Percentiles rank a stretch among this genome's conserved stretches.
These are phyloP conservation scores for Uloborus diversus DNA, from an alignment of 1,140 invertebrate genomes.

Conservation along the genomic window DNA sequence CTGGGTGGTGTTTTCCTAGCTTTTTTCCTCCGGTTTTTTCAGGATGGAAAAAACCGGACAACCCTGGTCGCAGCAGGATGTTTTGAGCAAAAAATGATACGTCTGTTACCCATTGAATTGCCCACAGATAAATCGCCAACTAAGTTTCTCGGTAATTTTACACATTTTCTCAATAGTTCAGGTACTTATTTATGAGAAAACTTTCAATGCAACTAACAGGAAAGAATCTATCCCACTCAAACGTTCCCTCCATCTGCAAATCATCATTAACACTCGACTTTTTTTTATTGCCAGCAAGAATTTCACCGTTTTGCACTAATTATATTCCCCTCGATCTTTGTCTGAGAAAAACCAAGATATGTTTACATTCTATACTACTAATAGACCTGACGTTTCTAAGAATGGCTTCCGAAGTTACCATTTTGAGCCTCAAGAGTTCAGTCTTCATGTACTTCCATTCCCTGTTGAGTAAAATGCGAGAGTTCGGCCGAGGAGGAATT, in stretches of 20 bases:
- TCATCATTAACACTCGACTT: constrained; percentile 16
- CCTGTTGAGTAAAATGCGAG: neutral
- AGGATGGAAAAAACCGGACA: too few species aligned
- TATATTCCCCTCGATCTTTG: constrained; percentile 27
- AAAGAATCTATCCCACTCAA: too few species aligned
- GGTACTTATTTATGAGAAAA: too few species aligned
- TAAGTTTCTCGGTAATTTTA: neutral
- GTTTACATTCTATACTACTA: neutral
- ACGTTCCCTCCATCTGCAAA: neutral
- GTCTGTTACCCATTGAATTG: too few species aligned
- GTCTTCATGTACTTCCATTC: too few species aligned
- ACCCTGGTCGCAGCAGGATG: too few species aligned
- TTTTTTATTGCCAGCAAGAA: neutral
- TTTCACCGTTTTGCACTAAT: constrained; percentile 13
- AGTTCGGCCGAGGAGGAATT: too few species aligned
- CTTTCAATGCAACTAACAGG: too few species aligned
- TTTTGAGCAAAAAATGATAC: too few species aligned
- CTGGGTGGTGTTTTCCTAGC: too few species aligned
- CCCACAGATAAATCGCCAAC: neutral
- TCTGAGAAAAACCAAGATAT: constrained; percentile 3
- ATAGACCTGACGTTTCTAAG: constrained; percentile 6
- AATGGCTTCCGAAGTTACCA: constrained; percentile 34
- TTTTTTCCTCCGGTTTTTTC: too few species aligned
- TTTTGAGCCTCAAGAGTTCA: constrained; percentile 10
- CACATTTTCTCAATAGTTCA: constrained; percentile 5